These are phyloP conservation scores for Papilio gigon DNA, from an alignment of 2,888 invertebrate genomes.

Conservation along the genomic window DNA sequence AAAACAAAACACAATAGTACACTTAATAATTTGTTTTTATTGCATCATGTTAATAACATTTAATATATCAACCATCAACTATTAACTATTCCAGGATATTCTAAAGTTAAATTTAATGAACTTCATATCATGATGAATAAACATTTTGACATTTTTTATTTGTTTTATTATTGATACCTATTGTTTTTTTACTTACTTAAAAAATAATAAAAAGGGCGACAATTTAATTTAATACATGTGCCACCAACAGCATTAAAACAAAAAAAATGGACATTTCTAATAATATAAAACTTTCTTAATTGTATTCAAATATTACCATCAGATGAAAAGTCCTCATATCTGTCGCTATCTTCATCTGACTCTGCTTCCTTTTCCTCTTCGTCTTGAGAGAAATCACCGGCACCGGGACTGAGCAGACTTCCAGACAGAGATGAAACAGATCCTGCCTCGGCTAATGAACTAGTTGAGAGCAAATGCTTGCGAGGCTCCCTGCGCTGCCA, in stretches of 20 bases:
- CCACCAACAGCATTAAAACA: no score
- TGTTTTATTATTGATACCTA: no score
- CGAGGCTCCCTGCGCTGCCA: conserved; percentile 94
- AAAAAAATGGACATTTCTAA: not conserved
- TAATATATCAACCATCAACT: not conserved
- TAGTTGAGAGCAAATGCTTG: conserved; percentile 92
- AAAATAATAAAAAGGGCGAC: no score
- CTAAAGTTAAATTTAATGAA: not conserved
- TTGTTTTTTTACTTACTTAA: no score
- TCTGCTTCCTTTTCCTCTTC: conserved; percentile 89
- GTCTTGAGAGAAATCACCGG: conserved; percentile 89
- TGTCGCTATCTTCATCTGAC: conserved; percentile 92
- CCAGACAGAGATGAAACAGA: conserved; percentile 92
- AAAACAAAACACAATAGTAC: conserved; percentile 44
- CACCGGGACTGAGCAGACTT: conserved; percentile 91
- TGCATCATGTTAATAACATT: conserved; percentile 20
- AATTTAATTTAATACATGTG: no score
- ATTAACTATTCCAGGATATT: not conserved
- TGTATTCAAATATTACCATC: conserved; percentile 82
- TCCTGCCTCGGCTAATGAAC: conserved; percentile 92
- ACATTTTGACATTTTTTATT: not conserved
- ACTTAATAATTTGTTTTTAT: conserved; percentile 14
- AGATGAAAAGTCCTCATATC: conserved; percentile 93
- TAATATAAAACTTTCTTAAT: not conserved
- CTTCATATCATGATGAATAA: not conserved